Evolutionary conservation across 2,797 vertebrate genomes (phyloP), one percentile per base, ranked within the genome.

Genomic region (Antennarius maculatus): DNA sequence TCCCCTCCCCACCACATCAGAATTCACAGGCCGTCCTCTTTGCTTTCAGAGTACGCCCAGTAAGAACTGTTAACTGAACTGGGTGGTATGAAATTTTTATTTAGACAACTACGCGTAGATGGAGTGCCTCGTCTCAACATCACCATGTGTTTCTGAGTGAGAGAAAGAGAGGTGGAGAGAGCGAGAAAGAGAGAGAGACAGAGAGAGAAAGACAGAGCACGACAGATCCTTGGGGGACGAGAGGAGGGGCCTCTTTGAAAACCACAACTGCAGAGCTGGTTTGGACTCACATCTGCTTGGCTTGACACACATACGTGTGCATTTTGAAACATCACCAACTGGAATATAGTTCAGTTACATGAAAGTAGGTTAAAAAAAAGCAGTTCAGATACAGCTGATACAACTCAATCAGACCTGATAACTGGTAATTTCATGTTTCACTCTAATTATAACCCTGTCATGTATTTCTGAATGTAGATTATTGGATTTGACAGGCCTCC

Each of bases 81-180:
- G 78, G 85, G 79, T 43, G 73, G 71, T 72, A 91, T 91, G 84
- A 90, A 89, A 91, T 85, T 92, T 90, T 92, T 79, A 92, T 91
- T 78, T 75, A 52, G 84, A 90, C 83, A 88, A 85, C 74, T 84
- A 82, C 76, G 83, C 45, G 11, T 62, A 80, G 83, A 88, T 86
- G 86, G 74, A 86, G 77, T 73, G 80, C 77, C 69, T 82, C 18
- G 37, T 81, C 78, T 86, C 45, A 28, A 57, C 68, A 73, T 65
- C 15, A 47, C 61, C 77, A 69, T 86, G 77, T 81, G 83, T 79
- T 83, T 84, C 69, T 64, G 69, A 66, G 67, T 45, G 61, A 52
- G 49, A 31, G 66, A 50, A 3, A 18, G 68, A 76, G 69, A 66
- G 62, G 61, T 60, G 54, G 61, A 74, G 66, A 52, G 60, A 50